Evolutionary conservation across 2,797 vertebrate species (phyloP).

Genomic region (Poliocrania exsul): DNA sequence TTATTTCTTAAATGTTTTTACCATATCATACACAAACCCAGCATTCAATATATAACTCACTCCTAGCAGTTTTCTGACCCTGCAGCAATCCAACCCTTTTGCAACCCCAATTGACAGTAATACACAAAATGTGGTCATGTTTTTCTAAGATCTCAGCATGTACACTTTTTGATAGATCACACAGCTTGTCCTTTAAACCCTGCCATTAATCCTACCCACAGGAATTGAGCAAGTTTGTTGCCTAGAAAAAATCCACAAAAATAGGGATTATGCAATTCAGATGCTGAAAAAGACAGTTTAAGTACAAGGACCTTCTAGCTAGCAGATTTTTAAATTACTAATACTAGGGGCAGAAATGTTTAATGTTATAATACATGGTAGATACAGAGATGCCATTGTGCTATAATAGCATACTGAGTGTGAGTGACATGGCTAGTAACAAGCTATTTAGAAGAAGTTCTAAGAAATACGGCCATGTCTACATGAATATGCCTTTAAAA

Average conservation of each 20-base stretch:
- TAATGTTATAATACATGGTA: background rate
- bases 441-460: background rate
- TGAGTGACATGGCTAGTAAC: background rate
- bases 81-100: conserved; percentile 24
- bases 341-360: background rate
- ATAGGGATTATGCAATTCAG: conserved; percentile 25
- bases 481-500: background rate
- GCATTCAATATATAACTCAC: background rate
- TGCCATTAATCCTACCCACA: conserved; percentile 59
- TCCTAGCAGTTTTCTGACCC: background rate
- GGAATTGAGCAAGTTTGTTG: conserved; percentile 19
- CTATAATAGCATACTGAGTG: background rate
- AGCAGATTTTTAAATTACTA: background rate
- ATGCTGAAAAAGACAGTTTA: background rate
- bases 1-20: background rate
- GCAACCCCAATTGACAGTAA: background rate
- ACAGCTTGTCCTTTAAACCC: conserved; percentile 65
- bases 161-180: conserved; percentile 46
- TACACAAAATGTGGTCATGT: conserved; percentile 28
- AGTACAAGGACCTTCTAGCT: background rate
- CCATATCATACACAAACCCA: background rate
- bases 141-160: conserved; percentile 54
- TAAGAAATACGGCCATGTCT: background rate
- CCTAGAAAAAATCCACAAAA: conserved; percentile 14
- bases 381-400: background rate